Percentiles rank a stretch among this genome's conserved stretches.
Evolutionary conservation across 1,140 invertebrate species (phyloP).

Genomic region (Aphis gossypii): DNA sequence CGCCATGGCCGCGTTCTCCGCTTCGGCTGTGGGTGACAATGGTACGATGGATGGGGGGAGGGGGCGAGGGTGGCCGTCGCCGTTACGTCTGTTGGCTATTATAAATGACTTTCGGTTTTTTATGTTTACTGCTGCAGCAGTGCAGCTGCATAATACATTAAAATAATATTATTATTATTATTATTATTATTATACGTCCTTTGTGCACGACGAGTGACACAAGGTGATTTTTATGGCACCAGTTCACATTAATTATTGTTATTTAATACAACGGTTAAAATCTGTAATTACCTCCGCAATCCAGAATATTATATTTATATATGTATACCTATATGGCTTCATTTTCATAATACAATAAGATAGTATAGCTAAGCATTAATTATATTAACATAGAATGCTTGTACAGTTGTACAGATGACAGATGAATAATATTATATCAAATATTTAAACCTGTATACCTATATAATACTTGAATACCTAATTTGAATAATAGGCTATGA

Average conservation of each 20-base stretch:
- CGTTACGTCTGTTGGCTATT: slow-evolving; percentile 3
- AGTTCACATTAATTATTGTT: background rate
- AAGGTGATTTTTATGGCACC: background rate
- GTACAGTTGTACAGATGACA: too few species aligned
- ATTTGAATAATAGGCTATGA: too few species aligned
- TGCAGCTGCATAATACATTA: background rate
- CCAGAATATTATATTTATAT: too few species aligned
- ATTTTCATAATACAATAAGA: too few species aligned
- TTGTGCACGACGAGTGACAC: background rate
- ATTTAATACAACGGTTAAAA: background rate
- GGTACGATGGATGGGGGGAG: background rate
- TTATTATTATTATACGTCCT: background rate
- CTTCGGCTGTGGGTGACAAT: background rate
- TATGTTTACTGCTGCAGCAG: background rate
- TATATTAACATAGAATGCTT: too few species aligned
- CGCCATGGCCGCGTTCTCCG: background rate
- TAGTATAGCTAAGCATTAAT: too few species aligned
- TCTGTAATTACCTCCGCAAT: background rate
- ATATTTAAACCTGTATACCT: too few species aligned
- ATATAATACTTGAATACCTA: too few species aligned
- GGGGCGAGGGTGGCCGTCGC: background rate
- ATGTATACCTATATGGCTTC: too few species aligned
- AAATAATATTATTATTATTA: background rate
- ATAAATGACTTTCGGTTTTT: background rate
- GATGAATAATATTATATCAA: too few species aligned